A percentile compares a stretch with the other conserved stretches of the same genome.
These are phyloP conservation scores for Heliothis virescens DNA, from an alignment of 1,140 invertebrate species.

Conservation along the genomic window DNA sequence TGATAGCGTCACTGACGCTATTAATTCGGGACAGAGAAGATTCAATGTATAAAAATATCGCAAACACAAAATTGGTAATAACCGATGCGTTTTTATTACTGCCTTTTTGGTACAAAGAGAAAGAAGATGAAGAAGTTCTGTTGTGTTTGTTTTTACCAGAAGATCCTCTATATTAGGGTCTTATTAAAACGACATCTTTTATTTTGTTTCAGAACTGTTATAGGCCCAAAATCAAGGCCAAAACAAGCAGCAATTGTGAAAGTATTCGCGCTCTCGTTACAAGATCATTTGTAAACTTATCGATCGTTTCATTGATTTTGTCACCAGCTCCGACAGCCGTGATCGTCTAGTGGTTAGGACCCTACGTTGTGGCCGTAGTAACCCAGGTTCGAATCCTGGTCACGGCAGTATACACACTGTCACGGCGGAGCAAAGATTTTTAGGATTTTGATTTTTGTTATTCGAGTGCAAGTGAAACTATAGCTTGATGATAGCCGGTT, in stretches of 20 bases:
- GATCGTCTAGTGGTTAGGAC: slow-evolving; percentile 81
- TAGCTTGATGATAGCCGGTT: too few species aligned
- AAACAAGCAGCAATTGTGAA: background rate
- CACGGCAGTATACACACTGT: slow-evolving; percentile 58
- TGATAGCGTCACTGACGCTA: too few species aligned
- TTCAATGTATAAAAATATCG: too few species aligned
- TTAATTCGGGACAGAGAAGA: too few species aligned
- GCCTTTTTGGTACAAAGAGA: too few species aligned
- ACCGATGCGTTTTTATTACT: too few species aligned
- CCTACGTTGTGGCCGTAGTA: slow-evolving; percentile 85
- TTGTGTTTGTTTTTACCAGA: too few species aligned
- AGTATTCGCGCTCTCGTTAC: background rate
- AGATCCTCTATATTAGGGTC: slow-evolving; percentile 2
- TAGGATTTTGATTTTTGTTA: background rate
- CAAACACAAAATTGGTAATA: too few species aligned
- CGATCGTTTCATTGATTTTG: background rate
- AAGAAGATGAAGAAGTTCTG: too few species aligned
- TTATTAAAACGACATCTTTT: slow-evolving; percentile 29
- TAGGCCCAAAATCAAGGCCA: background rate
- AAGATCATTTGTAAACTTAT: background rate
- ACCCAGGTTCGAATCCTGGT: slow-evolving; percentile 85
- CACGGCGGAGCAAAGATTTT: slow-evolving; percentile 52
- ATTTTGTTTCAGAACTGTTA: background rate
- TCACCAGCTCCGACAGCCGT: slow-evolving; percentile 58
- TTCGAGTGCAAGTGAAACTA: background rate